These are phyloP conservation scores for Copidosoma aretas DNA, from an alignment of 2,888 invertebrate species.

Conservation along the genomic window DNA sequence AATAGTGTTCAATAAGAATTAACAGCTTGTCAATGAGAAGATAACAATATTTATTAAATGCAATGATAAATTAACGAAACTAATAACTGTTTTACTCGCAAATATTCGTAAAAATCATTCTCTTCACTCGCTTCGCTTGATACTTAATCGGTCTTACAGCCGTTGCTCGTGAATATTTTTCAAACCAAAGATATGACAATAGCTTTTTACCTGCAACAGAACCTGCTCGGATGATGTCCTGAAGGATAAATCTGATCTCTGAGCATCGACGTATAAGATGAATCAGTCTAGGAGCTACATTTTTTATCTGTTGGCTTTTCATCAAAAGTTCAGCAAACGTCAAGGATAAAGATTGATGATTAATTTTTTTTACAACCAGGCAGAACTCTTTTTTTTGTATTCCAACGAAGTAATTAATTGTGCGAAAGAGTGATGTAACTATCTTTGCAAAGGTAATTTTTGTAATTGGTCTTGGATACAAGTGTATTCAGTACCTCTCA, in stretches of 20 bases:
- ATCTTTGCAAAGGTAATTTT: too few species aligned
- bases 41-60: neutral
- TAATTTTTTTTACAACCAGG: conserved; percentile 8
- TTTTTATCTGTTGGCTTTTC: neutral
- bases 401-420: too few species aligned
- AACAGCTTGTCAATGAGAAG: neutral
- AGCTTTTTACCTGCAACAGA: conserved; percentile 46
- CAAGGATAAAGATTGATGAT: conserved; percentile 8
- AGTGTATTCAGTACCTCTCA: too few species aligned
- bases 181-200: conserved; percentile 16
- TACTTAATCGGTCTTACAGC: conserved; percentile 13
- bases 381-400: neutral
- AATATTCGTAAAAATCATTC: conserved; percentile 25
- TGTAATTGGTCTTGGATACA: too few species aligned
- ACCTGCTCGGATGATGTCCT: conserved; percentile 58
- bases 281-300: conserved; percentile 11
- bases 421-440: too few species aligned
- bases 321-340: conserved; percentile 1
- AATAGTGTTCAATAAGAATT: conserved; percentile 12
- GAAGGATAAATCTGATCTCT: conserved; percentile 54
- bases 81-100: conserved; percentile 24
- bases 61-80: neutral
- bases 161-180: neutral
- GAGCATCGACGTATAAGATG: conserved; percentile 33
- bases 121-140: conserved; percentile 25